Evolutionary conservation across 2,888 invertebrate species (phyloP).

Genomic region (Lasioglossum marginatum): DNA sequence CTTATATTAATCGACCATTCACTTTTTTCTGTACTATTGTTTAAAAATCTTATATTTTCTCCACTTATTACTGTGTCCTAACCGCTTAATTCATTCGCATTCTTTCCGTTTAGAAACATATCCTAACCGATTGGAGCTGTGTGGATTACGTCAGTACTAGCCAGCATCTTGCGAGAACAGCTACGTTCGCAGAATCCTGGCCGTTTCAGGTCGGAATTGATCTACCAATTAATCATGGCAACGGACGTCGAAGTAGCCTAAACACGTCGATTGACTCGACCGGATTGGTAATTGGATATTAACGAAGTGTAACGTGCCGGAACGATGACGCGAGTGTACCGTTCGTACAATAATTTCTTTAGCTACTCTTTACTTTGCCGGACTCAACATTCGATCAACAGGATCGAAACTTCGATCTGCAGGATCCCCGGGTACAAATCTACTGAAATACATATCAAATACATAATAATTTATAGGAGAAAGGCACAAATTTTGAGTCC

Average conservation of each 20-base stretch:
- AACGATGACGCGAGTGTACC: background rate
- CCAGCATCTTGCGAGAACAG: slow-evolving; percentile 30
- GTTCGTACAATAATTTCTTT: background rate
- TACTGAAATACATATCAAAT: too few species aligned
- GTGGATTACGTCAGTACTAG: slow-evolving; percentile 50
- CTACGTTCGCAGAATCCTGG: slow-evolving; percentile 40
- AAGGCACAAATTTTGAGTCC: too few species aligned
- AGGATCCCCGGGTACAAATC: too few species aligned
- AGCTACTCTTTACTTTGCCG: too few species aligned
- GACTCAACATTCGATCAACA: too few species aligned
- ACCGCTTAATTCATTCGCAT: background rate
- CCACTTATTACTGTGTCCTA: too few species aligned
- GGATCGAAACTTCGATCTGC: too few species aligned
- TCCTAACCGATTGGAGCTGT: slow-evolving; percentile 24
- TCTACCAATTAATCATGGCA: slow-evolving; percentile 57
- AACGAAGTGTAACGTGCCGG: slow-evolving; percentile 34
- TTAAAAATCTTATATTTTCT: too few species aligned
- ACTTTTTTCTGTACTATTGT: too few species aligned
- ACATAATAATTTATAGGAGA: too few species aligned
- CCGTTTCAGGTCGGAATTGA: slow-evolving; percentile 39
- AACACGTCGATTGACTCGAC: slow-evolving; percentile 26
- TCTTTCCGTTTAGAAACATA: background rate
- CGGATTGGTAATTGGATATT: slow-evolving; percentile 39
- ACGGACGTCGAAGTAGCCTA: slow-evolving; percentile 24
- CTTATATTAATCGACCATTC: too few species aligned